Percentiles rank a stretch among this genome's conserved stretches.
phyloP scores from a whole-genome alignment of 2,888 invertebrate genomes.

The Hyalella azteca region DNA sequence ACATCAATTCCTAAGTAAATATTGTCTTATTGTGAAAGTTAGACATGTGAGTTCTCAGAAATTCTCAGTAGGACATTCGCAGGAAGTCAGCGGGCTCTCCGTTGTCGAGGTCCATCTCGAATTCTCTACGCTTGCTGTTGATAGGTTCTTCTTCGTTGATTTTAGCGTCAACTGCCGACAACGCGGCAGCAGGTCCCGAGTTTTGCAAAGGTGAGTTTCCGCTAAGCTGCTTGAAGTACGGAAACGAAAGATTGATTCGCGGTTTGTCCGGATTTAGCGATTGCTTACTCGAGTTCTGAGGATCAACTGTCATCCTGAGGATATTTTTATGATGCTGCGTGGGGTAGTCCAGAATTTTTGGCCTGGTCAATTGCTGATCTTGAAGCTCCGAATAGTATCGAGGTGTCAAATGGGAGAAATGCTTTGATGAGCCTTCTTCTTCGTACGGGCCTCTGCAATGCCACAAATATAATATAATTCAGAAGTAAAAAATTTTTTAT shows the following conservation, averaged over 20 bases:
- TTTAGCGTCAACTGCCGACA: not conserved
- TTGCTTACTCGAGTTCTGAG: not conserved
- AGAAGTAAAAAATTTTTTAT: too few species aligned
- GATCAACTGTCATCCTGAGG: not conserved
- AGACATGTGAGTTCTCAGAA: too few species aligned
- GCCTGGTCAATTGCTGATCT: not conserved
- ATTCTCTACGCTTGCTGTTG: constrained; percentile 47
- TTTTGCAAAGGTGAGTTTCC: not conserved
- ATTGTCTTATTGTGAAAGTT: too few species aligned
- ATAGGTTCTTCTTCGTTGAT: not conserved
- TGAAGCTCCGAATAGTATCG: not conserved
- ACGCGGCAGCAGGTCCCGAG: not conserved
- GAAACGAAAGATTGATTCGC: not conserved
- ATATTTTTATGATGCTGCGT: not conserved
- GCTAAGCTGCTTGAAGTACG: not conserved
- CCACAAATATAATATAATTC: not conserved
- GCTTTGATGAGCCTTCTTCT: not conserved
- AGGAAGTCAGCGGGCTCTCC: constrained; percentile 53
- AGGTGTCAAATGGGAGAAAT: not conserved
- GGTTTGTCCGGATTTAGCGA: not conserved
- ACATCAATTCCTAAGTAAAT: too few species aligned
- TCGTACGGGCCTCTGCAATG: constrained; percentile 18
- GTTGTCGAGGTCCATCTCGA: constrained; percentile 56
- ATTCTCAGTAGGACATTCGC: constrained; percentile 53
- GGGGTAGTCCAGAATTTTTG: not conserved